A percentile compares a stretch with the other conserved stretches of the same genome.
Conservation (phyloP, 2,888 invertebrate species). For the Tryphoninae sp. region DNA sequence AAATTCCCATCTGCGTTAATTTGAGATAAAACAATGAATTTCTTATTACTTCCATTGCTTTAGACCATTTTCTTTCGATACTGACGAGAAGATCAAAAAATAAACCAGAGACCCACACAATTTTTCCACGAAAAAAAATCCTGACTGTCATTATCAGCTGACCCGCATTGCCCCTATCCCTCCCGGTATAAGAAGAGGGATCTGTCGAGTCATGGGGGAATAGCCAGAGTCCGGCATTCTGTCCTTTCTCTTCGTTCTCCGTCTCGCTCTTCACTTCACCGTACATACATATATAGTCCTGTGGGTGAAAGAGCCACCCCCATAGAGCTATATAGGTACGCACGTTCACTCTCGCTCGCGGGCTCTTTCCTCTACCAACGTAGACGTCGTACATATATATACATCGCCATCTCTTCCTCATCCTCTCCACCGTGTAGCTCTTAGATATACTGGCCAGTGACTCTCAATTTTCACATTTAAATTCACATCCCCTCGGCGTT, state of each 20-base stretch:
- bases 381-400: conserved; percentile 33
- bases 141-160: conserved; percentile 32
- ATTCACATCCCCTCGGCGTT: background rate
- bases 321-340: conserved; percentile 51
- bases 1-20: too few relatives aligned
- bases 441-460: conserved; percentile 66
- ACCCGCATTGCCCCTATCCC: conserved; percentile 34
- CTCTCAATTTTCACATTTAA: conserved; percentile 59
- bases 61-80: too few relatives aligned
- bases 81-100: background rate
- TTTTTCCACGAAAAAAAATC: conserved; percentile 15
- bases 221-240: conserved; percentile 77
- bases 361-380: conserved; percentile 57
- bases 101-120: background rate
- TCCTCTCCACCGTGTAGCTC: conserved; percentile 61
- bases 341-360: conserved; percentile 66
- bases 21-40: too few relatives aligned
- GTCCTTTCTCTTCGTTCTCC: conserved; percentile 71
- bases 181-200: conserved; percentile 14
- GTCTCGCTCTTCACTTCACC: conserved; percentile 49
- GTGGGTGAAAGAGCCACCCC: conserved; percentile 44
- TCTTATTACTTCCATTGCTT: too few relatives aligned
- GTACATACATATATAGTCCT: conserved; percentile 42
- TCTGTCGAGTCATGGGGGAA: conserved; percentile 63
- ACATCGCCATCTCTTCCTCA: conserved; percentile 55